phyloP scores from a whole-genome alignment of 2,888 invertebrate species.

The Epinotia ramella region DNA sequence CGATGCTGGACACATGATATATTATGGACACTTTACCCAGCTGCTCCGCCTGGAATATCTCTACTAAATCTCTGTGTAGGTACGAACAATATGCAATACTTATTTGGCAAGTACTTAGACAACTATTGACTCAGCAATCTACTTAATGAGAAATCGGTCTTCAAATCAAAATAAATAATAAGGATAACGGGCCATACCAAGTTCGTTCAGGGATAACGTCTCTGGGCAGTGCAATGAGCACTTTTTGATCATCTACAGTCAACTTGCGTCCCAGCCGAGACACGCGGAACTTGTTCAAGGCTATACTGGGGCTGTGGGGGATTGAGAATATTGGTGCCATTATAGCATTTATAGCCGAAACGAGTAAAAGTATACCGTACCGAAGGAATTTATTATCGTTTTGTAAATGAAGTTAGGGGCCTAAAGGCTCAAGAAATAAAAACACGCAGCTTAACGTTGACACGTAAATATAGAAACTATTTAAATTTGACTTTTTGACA shows the following conservation, averaged over 20 bases:
- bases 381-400: neutral
- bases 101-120: too few relatives aligned
- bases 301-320: neutral
- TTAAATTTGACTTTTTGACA: neutral
- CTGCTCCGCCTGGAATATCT: too few relatives aligned
- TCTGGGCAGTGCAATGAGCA: slow-evolving; percentile 69
- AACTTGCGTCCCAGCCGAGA: slow-evolving; percentile 71
- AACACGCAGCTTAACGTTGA: slow-evolving; percentile 9
- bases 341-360: neutral
- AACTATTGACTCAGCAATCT: neutral
- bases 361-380: neutral
- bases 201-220: slow-evolving; percentile 73
- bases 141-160: neutral
- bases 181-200: slow-evolving; percentile 62
- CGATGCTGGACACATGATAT: too few relatives aligned
- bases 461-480: neutral
- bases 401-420: neutral
- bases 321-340: neutral
- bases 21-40: too few relatives aligned
- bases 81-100: too few relatives aligned
- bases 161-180: neutral
- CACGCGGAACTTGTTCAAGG: slow-evolving; percentile 63
- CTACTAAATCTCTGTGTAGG: too few relatives aligned
- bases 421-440: neutral
- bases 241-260: slow-evolving; percentile 67